Base-by-base conservation (phyloP, 2,888 invertebrate genomes). In the Dastarcus helophoroides region DNA sequence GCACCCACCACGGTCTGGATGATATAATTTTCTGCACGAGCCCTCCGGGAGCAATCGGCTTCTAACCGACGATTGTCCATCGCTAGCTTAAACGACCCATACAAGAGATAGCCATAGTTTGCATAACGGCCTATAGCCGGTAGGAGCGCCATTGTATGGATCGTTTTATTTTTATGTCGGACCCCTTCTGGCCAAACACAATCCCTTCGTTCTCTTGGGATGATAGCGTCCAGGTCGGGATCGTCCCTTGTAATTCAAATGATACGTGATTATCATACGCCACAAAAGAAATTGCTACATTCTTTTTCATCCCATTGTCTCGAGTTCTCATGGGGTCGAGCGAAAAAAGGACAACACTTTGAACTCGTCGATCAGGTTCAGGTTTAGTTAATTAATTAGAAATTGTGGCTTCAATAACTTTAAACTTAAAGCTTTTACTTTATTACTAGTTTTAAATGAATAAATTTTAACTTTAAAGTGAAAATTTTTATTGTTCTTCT, bases 11-110 rank as follows among this genome's bases (percentile, higher is more conserved):
- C 47, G 38, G 26, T 16, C 23, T 35, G 46, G 42, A 45, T 47
- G 51, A 50, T 53, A 56, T 55, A 56, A 58, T 56, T 58, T 51
- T 46, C 50, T 45, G 39, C 49, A 56, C 47, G 48, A 46, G 47
- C 52, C 56, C 58, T 56, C 41, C 38, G 47, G 44, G 44, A 51
- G 42, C 53, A 47, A 50, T 56, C 51, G 47, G 41, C 42, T 48
- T 46, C 53, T 53, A 53, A 53, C 55, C 54, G 56, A 51, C 56
- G 51, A 58, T 56, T 55, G 55, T 55, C 56, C 56, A 56, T 54
- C 52, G 50, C 50, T 42, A 42, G 44, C 44, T 19, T 48, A 48
- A 54, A 55, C 50, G 51, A 53, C 50, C 54, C 50, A 56, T 54
- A 49, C 46, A 48, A 50, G 53, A 54, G 54, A 56, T 56, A 54